A percentile compares a stretch with the other conserved stretches of the same genome.
Evolutionary conservation across 1,140 invertebrate species (phyloP).

Genomic region (Daktulosphaira vitifoliae): DNA sequence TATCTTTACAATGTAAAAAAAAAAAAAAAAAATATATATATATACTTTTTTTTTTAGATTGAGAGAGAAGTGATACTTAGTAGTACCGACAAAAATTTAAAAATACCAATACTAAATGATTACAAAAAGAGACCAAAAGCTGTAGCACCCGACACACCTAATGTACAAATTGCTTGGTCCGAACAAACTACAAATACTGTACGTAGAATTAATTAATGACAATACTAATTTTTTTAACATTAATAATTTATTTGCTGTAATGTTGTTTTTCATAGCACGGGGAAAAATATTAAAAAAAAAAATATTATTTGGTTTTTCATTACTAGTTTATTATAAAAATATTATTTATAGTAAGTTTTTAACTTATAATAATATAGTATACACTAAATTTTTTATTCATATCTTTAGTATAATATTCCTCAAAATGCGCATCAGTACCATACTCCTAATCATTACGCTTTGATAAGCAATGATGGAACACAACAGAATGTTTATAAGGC

Average conservation of each 20-base stretch:
- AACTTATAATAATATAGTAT: no score
- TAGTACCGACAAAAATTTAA: slow-evolving; percentile 61
- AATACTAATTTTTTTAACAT: no score
- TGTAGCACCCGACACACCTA: slow-evolving; percentile 63
- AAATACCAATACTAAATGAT: slow-evolving; percentile 63
- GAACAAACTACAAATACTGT: slow-evolving; percentile 41
- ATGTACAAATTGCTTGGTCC: slow-evolving; percentile 53
- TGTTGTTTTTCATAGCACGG: no score
- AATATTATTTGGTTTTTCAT: no score
- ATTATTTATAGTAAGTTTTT: no score
- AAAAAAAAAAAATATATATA: neutral
- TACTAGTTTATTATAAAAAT: no score
- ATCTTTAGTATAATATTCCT: slow-evolving; percentile 27
- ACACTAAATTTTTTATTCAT: no score
- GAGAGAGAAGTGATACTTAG: slow-evolving; percentile 62
- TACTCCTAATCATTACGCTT: slow-evolving; percentile 11
- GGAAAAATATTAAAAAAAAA: no score
- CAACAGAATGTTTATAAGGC: slow-evolving; percentile 27
- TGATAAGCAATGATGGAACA: neutral
- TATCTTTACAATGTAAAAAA: neutral
- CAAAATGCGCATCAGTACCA: slow-evolving; percentile 17
- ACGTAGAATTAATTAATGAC: no score
- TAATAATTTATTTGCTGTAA: no score
- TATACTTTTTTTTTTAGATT: slow-evolving; percentile 49
- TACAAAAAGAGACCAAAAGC: slow-evolving; percentile 51